Conservation (phyloP, 2,888 invertebrate species). For the Altica lythri region DNA sequence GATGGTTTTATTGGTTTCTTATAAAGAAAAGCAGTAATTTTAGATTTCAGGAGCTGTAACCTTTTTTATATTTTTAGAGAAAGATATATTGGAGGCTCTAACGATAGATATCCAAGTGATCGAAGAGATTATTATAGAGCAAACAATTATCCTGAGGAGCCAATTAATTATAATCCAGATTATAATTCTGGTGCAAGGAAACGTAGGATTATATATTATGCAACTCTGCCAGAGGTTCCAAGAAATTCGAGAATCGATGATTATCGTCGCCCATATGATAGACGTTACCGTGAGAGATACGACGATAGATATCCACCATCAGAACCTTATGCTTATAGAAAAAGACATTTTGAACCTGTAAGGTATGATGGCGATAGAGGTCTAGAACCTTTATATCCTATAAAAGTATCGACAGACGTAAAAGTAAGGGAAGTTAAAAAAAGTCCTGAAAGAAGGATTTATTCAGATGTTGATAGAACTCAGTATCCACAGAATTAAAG, state of each 20-base stretch:
- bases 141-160: conserved; percentile 14
- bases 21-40: no score
- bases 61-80: neutral
- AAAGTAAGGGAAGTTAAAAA: conserved; percentile 54
- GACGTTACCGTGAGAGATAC: conserved; percentile 32
- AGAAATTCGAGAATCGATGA: conserved; percentile 65
- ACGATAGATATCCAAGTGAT: conserved; percentile 23
- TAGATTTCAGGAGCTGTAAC: no score
- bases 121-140: conserved; percentile 15
- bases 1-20: no score
- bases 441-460: conserved; percentile 55
- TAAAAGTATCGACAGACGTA: conserved; percentile 53
- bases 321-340: conserved; percentile 19
- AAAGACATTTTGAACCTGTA: conserved; percentile 18
- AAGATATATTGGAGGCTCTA: conserved; percentile 25
- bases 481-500: conserved; percentile 2
- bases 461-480: conserved; percentile 49
- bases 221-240: conserved; percentile 71
- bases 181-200: conserved; percentile 52
- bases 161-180: conserved; percentile 36
- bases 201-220: conserved; percentile 71
- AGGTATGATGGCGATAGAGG: conserved; percentile 35
- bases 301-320: conserved; percentile 37
- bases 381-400: conserved; percentile 46
- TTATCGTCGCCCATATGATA: conserved; percentile 60